Conservation (phyloP, 2,113 vertebrate genomes). For the Lonchura striata region DNA sequence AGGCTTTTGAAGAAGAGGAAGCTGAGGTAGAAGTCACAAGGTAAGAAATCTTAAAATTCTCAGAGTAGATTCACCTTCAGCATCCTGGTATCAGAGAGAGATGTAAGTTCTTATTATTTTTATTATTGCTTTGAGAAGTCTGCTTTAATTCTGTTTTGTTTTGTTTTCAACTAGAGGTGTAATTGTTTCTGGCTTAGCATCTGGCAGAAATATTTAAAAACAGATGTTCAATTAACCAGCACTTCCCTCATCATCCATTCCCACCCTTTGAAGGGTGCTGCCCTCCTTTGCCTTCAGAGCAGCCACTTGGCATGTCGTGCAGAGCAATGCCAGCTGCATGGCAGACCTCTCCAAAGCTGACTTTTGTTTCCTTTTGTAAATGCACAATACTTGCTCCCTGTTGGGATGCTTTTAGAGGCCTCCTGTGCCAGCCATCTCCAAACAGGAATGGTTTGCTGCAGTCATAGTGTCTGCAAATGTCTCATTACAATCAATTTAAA, state of each 20-base stretch:
- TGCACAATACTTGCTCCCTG: neutral
- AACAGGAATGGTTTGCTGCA: conserved; percentile 13
- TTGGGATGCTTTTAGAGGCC: conserved; percentile 27
- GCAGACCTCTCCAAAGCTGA: neutral
- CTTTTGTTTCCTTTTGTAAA: neutral
- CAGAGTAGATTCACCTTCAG: neutral
- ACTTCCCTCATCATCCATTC: neutral
- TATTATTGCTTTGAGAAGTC: neutral
- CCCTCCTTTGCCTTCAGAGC: neutral
- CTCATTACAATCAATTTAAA: conserved; percentile 59
- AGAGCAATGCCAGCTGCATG: neutral
- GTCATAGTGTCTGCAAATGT: conserved; percentile 34
- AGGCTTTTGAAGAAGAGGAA: neutral
- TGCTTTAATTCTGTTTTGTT: neutral
- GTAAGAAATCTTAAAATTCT: neutral
- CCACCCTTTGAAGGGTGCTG: neutral
- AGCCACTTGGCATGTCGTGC: neutral
- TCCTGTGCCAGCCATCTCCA: conserved; percentile 22
- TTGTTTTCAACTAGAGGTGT: neutral
- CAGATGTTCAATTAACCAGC: neutral
- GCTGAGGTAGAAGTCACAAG: neutral
- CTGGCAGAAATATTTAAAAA: neutral
- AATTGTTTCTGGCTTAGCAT: neutral
- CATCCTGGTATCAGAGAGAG: neutral
- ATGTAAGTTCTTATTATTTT: neutral